phyloP scores from a whole-genome alignment of 1,140 invertebrate genomes.

The Macrobrachium nipponense region DNA sequence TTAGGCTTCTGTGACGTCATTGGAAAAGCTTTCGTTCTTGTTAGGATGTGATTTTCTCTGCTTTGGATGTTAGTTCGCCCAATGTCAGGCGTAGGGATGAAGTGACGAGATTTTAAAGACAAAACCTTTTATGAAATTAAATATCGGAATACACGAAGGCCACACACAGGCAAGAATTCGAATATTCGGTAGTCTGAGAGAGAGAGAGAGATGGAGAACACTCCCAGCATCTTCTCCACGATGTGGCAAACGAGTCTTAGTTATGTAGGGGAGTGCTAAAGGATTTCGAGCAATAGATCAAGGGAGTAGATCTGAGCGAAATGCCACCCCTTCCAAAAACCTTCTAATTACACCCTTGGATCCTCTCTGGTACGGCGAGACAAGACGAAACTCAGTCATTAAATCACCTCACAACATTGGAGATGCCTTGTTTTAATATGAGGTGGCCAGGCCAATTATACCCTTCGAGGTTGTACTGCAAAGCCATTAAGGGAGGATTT shows the following conservation, averaged over 20 bases:
- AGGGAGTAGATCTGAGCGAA: neutral
- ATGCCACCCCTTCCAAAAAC: constrained; percentile 3
- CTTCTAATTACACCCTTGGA: constrained; percentile 7
- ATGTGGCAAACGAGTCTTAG: neutral
- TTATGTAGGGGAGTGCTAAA: neutral
- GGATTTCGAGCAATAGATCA: constrained; percentile 18
- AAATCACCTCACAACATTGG: constrained; percentile 35
- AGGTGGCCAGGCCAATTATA: constrained; percentile 48
- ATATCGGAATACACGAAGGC: too few relatives aligned
- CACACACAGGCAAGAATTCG: neutral
- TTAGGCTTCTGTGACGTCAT: too few relatives aligned
- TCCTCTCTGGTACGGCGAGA: neutral
- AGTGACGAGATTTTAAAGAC: too few relatives aligned
- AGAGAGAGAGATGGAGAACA: neutral
- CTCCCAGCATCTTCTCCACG: too few relatives aligned
- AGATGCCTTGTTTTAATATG: constrained; percentile 48
- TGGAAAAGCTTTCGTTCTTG: too few relatives aligned
- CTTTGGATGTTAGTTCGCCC: too few relatives aligned
- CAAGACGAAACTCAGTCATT: constrained; percentile 34
- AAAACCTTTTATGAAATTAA: too few relatives aligned
- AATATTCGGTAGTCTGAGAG: neutral
- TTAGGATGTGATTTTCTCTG: too few relatives aligned
- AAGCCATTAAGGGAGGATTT: constrained; percentile 48
- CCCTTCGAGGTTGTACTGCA: constrained; percentile 12
- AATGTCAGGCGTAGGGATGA: too few relatives aligned